Base-by-base conservation (phyloP, 1,140 invertebrate genomes). In the Geopemphigus sp. region DNA sequence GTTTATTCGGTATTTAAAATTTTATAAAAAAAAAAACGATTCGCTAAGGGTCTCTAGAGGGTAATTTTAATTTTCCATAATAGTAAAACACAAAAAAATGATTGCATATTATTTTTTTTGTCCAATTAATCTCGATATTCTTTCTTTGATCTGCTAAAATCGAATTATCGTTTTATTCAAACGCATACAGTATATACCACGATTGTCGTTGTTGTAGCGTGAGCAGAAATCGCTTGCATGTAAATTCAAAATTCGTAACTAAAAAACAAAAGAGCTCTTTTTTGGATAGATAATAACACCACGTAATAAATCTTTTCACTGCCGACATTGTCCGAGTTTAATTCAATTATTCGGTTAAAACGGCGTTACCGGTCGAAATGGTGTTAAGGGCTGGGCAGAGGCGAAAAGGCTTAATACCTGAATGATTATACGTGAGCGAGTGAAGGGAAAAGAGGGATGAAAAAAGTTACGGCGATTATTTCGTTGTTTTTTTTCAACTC, bases 301-400 rank as follows among this genome's bases (percentile, higher is more conserved):
- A 10, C 15, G 56, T 61, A 61, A 76, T 76, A 76, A 76, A 76
- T 76, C 73, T 76, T 76, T 45, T 39, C 22, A 39, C 29, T 45
- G 15, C 73, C 56, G 22, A 76, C 56, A 76, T 59, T 76, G 56
- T 76, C 73, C 32, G 56, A 39, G 5, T 76, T 24, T 59, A 76
- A 76, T 76, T 76, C 32, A 47, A 76, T 76, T 76, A 76, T 47
- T 59, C 32, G 32, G 53, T 57, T 19, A 22, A 57, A 76, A 61
- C 14, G 56, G 54, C 2, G n/a, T 1, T 76, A 15, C 14, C 32
- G 56, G 56, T 76, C 56, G 73, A 76, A 59, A 26, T 24, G 5
- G 45, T 14, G n/a, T 24, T 24, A 24, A 59, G 22, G 22, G 64
- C 6, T 15, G 12, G 29, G 12, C n/a, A 14, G 57, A 59, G n/a